Evolutionary conservation across 1,140 invertebrate genomes (phyloP).

Genomic region (Colletes gigas): DNA sequence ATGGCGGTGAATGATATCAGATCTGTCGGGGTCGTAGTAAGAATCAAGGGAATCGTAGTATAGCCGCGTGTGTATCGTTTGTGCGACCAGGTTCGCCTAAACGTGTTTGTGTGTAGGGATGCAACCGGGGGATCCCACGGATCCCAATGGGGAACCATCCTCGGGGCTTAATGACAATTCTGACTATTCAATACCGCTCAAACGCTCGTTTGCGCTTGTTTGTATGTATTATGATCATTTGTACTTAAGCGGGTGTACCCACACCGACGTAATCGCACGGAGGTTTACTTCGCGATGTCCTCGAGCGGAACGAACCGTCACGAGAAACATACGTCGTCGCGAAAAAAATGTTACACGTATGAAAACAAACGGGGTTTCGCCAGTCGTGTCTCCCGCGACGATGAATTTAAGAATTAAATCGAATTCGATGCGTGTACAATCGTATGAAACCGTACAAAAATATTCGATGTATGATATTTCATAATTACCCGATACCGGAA

Average conservation of each 20-base stretch:
- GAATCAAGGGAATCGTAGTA: slow-evolving; percentile 62
- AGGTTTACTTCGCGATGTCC: slow-evolving; percentile 3
- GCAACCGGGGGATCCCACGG: slow-evolving; percentile 73
- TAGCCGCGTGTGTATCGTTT: not conserved
- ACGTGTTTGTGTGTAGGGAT: slow-evolving; percentile 17
- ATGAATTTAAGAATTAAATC: too few species aligned
- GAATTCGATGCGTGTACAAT: too few species aligned
- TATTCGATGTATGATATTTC: too few species aligned
- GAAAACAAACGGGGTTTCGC: not conserved
- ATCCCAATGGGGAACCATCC: slow-evolving; percentile 67
- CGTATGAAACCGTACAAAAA: too few species aligned
- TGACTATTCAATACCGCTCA: slow-evolving; percentile 77
- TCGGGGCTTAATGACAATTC: slow-evolving; percentile 67
- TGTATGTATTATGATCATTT: slow-evolving; percentile 78
- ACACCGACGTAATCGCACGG: not conserved
- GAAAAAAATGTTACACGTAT: not conserved
- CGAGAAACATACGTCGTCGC: not conserved
- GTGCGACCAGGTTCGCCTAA: not conserved
- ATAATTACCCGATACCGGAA: too few species aligned
- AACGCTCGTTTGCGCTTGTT: slow-evolving; percentile 80
- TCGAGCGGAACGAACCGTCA: not conserved
- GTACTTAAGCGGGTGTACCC: slow-evolving; percentile 59
- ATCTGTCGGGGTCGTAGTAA: slow-evolving; percentile 65
- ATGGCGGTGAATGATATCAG: slow-evolving; percentile 67
- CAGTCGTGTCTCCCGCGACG: too few species aligned